Conservation (phyloP, 2,888 invertebrate species). For the Tribolium freemani region DNA sequence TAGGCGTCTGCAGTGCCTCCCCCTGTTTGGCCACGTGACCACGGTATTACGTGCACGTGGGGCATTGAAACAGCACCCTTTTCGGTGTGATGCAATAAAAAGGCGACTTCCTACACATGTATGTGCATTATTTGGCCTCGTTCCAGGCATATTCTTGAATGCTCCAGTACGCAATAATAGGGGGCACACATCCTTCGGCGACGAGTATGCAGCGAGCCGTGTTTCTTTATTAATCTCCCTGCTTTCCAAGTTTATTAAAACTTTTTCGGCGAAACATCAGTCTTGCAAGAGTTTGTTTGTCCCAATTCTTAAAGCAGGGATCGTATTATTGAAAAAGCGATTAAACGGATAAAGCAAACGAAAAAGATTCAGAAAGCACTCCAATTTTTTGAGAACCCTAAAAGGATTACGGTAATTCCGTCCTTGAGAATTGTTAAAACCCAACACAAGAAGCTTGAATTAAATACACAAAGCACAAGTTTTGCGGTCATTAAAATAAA, state of each 20-base stretch:
- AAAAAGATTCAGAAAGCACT: conserved; percentile 3
- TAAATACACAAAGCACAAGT: neutral
- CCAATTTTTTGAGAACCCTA: neutral
- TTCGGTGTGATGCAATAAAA: conserved; percentile 51
- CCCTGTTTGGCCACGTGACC: conserved; percentile 53
- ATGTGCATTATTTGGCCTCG: conserved; percentile 52
- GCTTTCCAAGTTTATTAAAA: conserved; percentile 29
- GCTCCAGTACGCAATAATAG: conserved; percentile 40
- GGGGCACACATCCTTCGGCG: conserved; percentile 21
- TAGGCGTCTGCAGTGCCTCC: conserved; percentile 45
- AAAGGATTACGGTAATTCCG: neutral
- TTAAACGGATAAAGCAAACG: neutral
- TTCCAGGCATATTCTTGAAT: conserved; percentile 53
- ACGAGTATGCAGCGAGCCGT: conserved; percentile 16
- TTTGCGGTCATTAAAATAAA: neutral
- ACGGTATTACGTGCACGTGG: conserved; percentile 50
- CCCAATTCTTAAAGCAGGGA: conserved; percentile 3
- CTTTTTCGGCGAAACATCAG: conserved; percentile 17
- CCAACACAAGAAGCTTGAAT: neutral
- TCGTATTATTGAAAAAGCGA: neutral
- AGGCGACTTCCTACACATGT: conserved; percentile 54
- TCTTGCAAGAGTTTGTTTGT: conserved; percentile 5
- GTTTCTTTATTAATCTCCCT: conserved; percentile 27
- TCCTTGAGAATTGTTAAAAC: neutral
- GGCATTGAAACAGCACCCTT: conserved; percentile 50